Evolutionary conservation across 2,113 vertebrate species (phyloP), one percentile per base, ranked within the genome.

Genomic region (Ascaphus truei): DNA sequence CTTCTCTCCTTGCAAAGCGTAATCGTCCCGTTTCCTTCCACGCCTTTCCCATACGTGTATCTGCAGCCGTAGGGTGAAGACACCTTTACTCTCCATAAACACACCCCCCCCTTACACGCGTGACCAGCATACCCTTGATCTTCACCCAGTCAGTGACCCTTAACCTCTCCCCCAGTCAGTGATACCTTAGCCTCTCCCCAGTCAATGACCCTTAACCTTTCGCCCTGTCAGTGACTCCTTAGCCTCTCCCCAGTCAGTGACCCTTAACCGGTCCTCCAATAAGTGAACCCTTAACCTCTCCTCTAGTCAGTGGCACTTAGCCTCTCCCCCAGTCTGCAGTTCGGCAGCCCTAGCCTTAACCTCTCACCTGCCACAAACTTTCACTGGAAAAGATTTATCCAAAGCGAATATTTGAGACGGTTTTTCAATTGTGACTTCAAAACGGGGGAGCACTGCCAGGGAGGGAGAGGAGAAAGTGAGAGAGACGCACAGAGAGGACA

Each of bases 351-450:
- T 36, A 26, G 6, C 22, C 13, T 5, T 62, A 26, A 48, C 26
- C 55, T 16, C 78, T 84, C 52, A 84, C 83, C 77, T 80, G 77
- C 73, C 80, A 63, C 83, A 83, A 1, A 81, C 5, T 2, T 18
- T 48, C 7, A 84, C 71, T 0, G 15, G 72, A 47, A 84, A 74
- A 8, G 12, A 22, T 59, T 72, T 9, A 31, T 83, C 73, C 45
- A 71, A 57, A 1, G 18, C 22, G 31, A 77, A 79, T 68, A 84
- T 68, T 27, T 60, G 56, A 23, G 16, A 4, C 31, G 78, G 79
- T 0, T 0, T 41, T 22, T 78, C 75, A 60, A 84, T 66, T 31
- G 25, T 48, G 63, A 81, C 73, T 66, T 79, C 75, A 74, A 79
- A 83, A 71, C 80, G 81, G 65, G 81, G 71, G 29, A 68, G 26